Base-by-base conservation (phyloP, 2,113 vertebrate genomes). In the Stegastes partitus region DNA sequence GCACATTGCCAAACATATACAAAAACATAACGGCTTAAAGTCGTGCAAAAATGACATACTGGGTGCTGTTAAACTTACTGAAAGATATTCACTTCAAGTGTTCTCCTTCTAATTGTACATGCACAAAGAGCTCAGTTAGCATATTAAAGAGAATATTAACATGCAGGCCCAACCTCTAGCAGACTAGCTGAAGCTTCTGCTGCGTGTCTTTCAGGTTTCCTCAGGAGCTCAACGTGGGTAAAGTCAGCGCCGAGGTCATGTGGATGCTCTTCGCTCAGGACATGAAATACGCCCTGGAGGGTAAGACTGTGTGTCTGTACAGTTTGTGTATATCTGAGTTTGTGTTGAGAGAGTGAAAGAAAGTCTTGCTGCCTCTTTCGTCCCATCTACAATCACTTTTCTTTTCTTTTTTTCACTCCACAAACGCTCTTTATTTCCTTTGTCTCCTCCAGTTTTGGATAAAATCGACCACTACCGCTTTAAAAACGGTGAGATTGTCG, bases 231-330 rank as follows among this genome's bases (percentile, higher is more conserved):
- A 96, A 97, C 0, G 97, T 99, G 72, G 98, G 98, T 11, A 98
- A 97, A 90, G 97, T 99, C 93, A 99, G 98, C 0, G 96, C 98
- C 0, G 98, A 99, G 82, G 97, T 98, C 81, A 98, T 99, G 96
- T 99, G 98, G 98, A 95, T 87, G 45, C 96, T 99, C 70, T 99
- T 99, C 45, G 96, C 98, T 81, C 98, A 99, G 89, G 98, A 99
- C 88, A 99, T 99, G 96, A 99, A 98, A 85, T 99, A 98, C 0
- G 98, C 98, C 0, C 95, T 99, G 93, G 98, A 99, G 88, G 98
- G 98, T 99, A 87, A 86, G 79, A 59, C 10, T 55, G 5, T 56
- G 25, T 81, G 72, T 77, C 42, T 56, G 23, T 73, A 45, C 19
- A 63, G 49, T 61, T 47, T 18, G 21, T 44, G 11, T 28, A 3